These are phyloP conservation scores for Anarhynchus alexandrinus DNA, from an alignment of 2,113 vertebrate genomes.

Conservation along the genomic window DNA sequence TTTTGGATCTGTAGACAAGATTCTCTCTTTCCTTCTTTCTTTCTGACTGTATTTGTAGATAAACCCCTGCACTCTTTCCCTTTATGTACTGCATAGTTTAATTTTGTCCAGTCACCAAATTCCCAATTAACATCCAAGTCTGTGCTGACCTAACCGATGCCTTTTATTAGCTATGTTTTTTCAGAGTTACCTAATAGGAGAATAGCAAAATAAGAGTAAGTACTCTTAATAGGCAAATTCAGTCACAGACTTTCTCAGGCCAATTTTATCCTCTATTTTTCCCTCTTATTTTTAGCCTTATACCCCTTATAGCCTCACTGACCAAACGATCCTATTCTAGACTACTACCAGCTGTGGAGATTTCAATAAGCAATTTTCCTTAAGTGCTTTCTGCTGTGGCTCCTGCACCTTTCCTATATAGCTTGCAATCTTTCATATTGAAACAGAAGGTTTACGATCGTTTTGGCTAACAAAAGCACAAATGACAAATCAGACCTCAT, in stretches of 20 bases:
- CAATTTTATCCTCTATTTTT: not conserved
- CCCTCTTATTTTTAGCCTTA: not conserved
- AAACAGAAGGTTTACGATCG: not conserved
- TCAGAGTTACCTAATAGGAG: not conserved
- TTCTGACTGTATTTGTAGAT: not conserved
- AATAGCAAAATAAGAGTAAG: not conserved
- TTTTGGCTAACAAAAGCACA: conserved; percentile 20
- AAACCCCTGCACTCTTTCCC: not conserved
- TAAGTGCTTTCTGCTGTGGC: not conserved
- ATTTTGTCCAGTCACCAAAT: not conserved
- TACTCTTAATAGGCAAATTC: not conserved
- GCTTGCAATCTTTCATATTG: not conserved
- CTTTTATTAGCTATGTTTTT: not conserved
- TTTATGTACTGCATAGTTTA: not conserved
- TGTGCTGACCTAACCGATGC: not conserved
- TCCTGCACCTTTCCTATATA: not conserved
- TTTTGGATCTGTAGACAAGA: not conserved
- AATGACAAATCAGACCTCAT: not conserved
- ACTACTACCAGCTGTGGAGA: not conserved
- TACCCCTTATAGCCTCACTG: not conserved
- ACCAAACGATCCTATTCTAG: not conserved
- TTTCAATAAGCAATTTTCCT: conserved; percentile 37
- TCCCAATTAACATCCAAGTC: not conserved
- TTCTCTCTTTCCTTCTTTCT: not conserved
- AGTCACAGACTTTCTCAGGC: not conserved